Conservation (phyloP, 64 coral and sea anemone species). For the Anthopleura sola region DNA sequence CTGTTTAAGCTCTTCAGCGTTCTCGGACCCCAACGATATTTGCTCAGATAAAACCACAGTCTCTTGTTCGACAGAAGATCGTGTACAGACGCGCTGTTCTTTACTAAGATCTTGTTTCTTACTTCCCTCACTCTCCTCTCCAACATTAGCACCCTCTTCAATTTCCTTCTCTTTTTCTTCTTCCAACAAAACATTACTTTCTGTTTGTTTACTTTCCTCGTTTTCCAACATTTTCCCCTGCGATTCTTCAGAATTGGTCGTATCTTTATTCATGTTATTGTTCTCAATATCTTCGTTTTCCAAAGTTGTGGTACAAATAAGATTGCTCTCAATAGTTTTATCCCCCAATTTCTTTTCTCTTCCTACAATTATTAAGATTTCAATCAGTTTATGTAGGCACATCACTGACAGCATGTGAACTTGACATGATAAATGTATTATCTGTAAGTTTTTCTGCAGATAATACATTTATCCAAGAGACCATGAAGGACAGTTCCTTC, state of each 20-base stretch:
- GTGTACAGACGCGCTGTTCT: neutral
- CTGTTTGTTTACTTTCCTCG: slow-evolving; percentile 12
- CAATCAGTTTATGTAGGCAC: neutral
- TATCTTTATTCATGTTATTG: neutral
- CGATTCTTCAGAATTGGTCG: neutral
- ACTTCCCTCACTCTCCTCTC: neutral
- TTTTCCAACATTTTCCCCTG: neutral
- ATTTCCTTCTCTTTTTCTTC: neutral
- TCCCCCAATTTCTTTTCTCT: neutral
- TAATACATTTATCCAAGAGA: too few species aligned
- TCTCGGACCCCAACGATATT: neutral
- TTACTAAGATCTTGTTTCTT: neutral
- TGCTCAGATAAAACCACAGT: neutral
- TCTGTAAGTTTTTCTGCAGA: too few species aligned
- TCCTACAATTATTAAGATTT: neutral
- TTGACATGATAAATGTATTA: too few species aligned
- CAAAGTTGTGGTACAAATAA: neutral
- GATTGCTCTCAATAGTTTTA: neutral
- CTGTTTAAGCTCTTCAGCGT: neutral
- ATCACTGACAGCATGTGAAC: too few species aligned
- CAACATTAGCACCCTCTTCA: neutral
- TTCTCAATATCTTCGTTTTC: neutral
- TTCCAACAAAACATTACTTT: neutral
- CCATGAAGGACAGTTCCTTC: too few species aligned
- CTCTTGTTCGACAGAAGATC: neutral